Conservation (phyloP, 2,888 invertebrate genomes). For the Platycheirus albimanus region DNA sequence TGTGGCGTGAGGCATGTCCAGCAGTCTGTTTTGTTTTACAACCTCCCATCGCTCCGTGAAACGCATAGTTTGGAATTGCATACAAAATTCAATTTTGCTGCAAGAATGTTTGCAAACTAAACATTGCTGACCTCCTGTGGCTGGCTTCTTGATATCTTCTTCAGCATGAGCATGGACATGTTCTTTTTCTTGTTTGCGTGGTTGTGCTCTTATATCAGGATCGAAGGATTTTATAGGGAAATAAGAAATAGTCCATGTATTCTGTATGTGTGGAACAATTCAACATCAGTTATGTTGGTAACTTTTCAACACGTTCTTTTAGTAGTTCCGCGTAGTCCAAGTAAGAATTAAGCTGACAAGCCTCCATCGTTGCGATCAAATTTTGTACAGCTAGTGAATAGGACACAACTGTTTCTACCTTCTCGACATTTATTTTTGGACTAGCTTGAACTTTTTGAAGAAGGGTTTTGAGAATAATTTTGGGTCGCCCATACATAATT, state of each 20-base stretch:
- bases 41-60: slow-evolving; percentile 16
- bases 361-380: neutral
- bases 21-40: slow-evolving; percentile 29
- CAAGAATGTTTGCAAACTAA: neutral
- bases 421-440: neutral
- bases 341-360: neutral
- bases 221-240: neutral
- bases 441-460: neutral
- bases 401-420: neutral
- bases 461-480: neutral
- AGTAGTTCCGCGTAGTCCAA: neutral
- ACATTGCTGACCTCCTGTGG: neutral
- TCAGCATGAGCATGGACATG: slow-evolving; percentile 3
- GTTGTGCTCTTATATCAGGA: neutral
- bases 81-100: neutral
- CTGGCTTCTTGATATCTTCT: neutral
- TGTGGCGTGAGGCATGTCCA: slow-evolving; percentile 32
- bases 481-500: neutral
- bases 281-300: neutral
- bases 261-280: neutral
- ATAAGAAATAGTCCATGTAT: neutral
- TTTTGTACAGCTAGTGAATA: neutral
- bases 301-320: neutral
- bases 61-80: slow-evolving; percentile 7
- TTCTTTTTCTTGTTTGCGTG: neutral